These are phyloP conservation scores for Epirrita christyi DNA, from an alignment of 2,888 invertebrate genomes.

Conservation along the genomic window DNA sequence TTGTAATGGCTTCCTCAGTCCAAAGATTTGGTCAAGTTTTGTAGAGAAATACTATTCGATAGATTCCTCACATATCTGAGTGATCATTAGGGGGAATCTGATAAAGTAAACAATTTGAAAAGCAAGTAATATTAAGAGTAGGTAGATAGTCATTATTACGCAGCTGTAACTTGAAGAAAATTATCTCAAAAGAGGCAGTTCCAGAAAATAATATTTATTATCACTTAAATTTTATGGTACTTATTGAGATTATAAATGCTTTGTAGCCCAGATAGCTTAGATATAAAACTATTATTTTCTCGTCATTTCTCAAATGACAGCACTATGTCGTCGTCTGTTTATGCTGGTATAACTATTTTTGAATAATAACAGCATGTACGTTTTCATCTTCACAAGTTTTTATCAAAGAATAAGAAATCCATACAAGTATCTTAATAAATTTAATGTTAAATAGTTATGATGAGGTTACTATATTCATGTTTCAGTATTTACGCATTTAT, in stretches of 20 bases:
- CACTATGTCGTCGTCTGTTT: too few relatives aligned
- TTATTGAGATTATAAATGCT: neutral
- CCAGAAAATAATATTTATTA: neutral
- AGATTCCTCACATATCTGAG: slow-evolving; percentile 33
- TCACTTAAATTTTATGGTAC: neutral
- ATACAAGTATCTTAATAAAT: slow-evolving; percentile 1
- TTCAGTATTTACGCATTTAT: slow-evolving; percentile 82
- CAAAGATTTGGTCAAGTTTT: slow-evolving; percentile 72
- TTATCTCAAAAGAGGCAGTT: slow-evolving; percentile 4
- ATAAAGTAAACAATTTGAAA: slow-evolving; percentile 2
- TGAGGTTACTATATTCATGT: slow-evolving; percentile 28
- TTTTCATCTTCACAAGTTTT: neutral
- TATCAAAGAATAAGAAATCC: neutral
- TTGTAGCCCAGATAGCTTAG: neutral
- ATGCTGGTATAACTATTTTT: too few relatives aligned
- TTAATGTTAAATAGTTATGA: neutral
- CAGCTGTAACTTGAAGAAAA: slow-evolving; percentile 9
- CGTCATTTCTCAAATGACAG: too few relatives aligned
- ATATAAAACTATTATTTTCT: too few relatives aligned
- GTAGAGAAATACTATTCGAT: slow-evolving; percentile 34
- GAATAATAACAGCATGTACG: too few relatives aligned
- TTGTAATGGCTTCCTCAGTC: slow-evolving; percentile 67
- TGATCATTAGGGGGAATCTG: neutral
- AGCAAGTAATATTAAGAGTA: slow-evolving; percentile 14
- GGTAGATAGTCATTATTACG: slow-evolving; percentile 21